Evolutionary conservation across 2,113 vertebrate species (phyloP).

Genomic region (Sphyrna mokarran): DNA sequence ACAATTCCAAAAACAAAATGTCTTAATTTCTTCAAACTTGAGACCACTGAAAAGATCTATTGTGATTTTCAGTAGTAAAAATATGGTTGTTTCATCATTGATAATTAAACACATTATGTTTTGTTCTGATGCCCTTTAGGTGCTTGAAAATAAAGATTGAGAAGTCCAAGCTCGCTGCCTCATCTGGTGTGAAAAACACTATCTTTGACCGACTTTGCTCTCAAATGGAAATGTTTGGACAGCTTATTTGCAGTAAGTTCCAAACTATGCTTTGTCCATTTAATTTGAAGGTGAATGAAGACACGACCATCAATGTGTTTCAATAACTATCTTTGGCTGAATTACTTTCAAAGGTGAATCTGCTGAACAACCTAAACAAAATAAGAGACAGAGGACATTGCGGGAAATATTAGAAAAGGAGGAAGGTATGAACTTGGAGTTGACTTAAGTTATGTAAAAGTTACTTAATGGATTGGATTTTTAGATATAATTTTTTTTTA

Average conservation of each 20-base stretch:
- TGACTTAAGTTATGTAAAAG: background rate
- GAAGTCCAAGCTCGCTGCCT: slow-evolving; percentile 63
- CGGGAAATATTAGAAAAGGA: slow-evolving; percentile 46
- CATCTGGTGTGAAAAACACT: slow-evolving; percentile 66
- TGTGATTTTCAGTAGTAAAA: background rate
- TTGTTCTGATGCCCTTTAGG: slow-evolving; percentile 47
- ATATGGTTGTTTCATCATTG: background rate
- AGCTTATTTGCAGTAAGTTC: slow-evolving; percentile 63
- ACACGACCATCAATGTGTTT: background rate
- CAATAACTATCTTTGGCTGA: background rate
- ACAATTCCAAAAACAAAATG: background rate
- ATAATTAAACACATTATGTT: background rate
- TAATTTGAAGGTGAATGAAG: background rate
- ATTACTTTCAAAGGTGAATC: slow-evolving; percentile 25
- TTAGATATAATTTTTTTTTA: background rate
- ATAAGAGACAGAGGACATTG: slow-evolving; percentile 52
- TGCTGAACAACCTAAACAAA: slow-evolving; percentile 30
- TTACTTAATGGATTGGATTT: background rate
- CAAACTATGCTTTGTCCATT: background rate
- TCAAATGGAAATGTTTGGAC: slow-evolving; percentile 64
- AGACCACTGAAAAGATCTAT: background rate
- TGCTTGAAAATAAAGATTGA: slow-evolving; percentile 73
- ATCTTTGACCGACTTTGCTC: slow-evolving; percentile 69
- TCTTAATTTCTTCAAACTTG: background rate
- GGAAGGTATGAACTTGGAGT: slow-evolving; percentile 49